Evolutionary conservation across 1,140 invertebrate species (phyloP), one percentile per base, ranked within the genome.

Genomic region (Homarus americanus): DNA sequence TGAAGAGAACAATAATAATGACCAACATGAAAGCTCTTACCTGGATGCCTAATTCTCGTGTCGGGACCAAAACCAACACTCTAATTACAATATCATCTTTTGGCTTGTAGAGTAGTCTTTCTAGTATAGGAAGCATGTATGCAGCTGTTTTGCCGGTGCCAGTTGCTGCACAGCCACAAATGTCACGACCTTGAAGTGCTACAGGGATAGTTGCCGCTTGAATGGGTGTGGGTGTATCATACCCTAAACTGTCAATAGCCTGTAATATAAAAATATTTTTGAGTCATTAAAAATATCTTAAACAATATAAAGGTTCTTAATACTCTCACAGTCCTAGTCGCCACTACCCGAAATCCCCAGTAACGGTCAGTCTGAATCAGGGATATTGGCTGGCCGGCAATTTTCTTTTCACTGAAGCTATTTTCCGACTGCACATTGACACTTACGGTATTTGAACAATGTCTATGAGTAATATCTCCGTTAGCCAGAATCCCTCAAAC

Each of bases 141-240:
- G 99, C 99, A 0, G 98, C 98, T 2, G 99, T 99, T 96, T 99
- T 99, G 44, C 98, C 99, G 9, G 99, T 99, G 63, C 99, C 99
- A 0, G 99, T 99, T 2, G 98, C 98, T 85, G 98, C 98, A 95
- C 98, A 99, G 17, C 98, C 98, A 95, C 98, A 98, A 93, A 99
- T 96, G 95, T 99, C 98, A 93, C 97, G 96, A 12, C 97, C 97
- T 93, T 97, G 94, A 49, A 99, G 95, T 36, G 98, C 99, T 15
- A 99, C 95, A 0, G 99, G 99, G 93, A 99, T 98, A 0, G 98
- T 98, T 0, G 98, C 96, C 34, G 97, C 96, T 95, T 99, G 99
- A 93, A 99, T 99, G 5, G 98, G 98, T n/a, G 99, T 99, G 20
- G 99, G 98, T 94, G 98, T 97, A 9, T 97, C 96, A 94, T 97